Conservation (phyloP, 1,140 invertebrate genomes). For the Pachyrhynchus sulphureomaculatus region DNA sequence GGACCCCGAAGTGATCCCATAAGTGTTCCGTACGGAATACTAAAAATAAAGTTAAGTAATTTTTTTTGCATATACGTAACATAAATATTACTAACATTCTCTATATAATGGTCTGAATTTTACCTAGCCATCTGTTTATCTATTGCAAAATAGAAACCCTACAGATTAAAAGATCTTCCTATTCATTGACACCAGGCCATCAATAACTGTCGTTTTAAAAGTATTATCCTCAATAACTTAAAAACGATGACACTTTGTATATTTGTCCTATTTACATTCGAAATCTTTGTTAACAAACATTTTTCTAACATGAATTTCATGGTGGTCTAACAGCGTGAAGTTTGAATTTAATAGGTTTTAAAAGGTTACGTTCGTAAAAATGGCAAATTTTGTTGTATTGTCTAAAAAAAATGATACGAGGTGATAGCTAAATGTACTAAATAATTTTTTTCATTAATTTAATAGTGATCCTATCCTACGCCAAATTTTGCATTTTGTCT, state of each 20-base stretch:
- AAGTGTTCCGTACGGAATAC: too few species aligned
- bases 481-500: too few species aligned
- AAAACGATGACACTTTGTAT: slow-evolving; percentile 35
- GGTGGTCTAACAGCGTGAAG: slow-evolving; percentile 43
- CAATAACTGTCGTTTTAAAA: slow-evolving; percentile 39
- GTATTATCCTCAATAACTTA: slow-evolving; percentile 32
- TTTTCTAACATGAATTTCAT: slow-evolving; percentile 46
- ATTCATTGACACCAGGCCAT: slow-evolving; percentile 29
- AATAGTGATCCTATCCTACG: neutral
- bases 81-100: too few species aligned
- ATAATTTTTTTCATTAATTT: neutral
- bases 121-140: too few species aligned
- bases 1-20: too few species aligned
- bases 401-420: neutral
- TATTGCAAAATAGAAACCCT: neutral
- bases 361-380: neutral
- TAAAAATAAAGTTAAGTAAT: too few species aligned
- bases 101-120: too few species aligned
- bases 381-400: neutral
- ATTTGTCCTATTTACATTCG: slow-evolving; percentile 42
- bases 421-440: neutral
- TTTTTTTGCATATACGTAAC: too few species aligned
- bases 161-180: slow-evolving; percentile 17
- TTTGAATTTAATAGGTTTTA: slow-evolving; percentile 28
- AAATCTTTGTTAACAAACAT: slow-evolving; percentile 48